Base-by-base conservation (phyloP, 1,140 invertebrate genomes). In the Calycopis cecrops region DNA sequence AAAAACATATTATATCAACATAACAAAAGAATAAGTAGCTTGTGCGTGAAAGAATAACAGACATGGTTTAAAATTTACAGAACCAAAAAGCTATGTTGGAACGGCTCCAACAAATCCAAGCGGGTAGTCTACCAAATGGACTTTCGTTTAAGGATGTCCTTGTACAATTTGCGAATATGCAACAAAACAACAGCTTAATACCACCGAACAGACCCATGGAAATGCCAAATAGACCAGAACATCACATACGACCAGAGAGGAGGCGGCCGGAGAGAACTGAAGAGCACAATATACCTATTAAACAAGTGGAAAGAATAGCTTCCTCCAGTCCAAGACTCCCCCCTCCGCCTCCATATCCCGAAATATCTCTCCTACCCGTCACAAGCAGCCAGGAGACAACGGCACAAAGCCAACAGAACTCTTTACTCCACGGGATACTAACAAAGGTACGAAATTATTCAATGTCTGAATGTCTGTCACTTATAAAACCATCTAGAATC, bases 341-440 rank as follows among this genome's bases (percentile, higher is more conserved):
- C 4, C 88, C 91, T 11, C 91, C 92, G 1, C 91, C 92, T 35
- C 92, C 92, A 48, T 94, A 93, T 83, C 93, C 93, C 0, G 93
- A 94, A 74, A 93, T 94, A 21, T 94, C 93, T 1, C 83, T 94
- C 9, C 91, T 94, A 73, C 93, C 93, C 1, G 93, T 94, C 52
- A 51, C 77, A 62, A 56, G 70, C 75, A 42, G 88, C 79, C 69
- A 89, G 76, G 72, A 83, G 40, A 58, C 62, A 58, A 57, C 60
- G 57, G 28, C 55, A 7, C 40, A 79, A 67, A 17, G 80, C 59
- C 88, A 88, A 52, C 89, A 89, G 35, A 92, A 92, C 65, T 94
- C 93, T 0, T 78, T 95, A 28, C 87, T 95, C 2, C 93, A 94
- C 67, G 93, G 93, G 16, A 94, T 94, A 59, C 83, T 95, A 12